Percentiles rank a stretch among this genome's conserved stretches.
Conservation (phyloP, 2,113 vertebrate genomes). For the Trematocara variabile region DNA sequence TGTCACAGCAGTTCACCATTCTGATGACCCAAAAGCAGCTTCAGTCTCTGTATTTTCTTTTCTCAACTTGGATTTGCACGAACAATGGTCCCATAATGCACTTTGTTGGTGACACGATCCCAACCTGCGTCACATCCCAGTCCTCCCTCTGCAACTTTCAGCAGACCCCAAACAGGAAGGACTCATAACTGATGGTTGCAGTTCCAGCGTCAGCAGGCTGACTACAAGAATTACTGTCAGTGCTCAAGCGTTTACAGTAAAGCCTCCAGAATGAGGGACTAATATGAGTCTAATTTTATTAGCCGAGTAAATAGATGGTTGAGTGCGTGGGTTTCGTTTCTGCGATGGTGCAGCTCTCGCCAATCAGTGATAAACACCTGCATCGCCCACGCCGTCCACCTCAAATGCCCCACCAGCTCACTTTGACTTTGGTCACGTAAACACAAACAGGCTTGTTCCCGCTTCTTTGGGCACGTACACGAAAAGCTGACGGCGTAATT, state of each 20-base stretch:
- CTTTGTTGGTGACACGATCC: neutral
- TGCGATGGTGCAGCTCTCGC: neutral
- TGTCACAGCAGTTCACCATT: neutral
- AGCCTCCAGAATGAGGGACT: neutral
- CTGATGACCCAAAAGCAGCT: neutral
- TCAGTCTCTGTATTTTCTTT: neutral
- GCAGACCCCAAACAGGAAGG: neutral
- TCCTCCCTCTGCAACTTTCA: neutral
- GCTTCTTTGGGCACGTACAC: neutral
- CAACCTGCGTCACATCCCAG: neutral
- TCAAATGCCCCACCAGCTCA: neutral
- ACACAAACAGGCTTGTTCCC: neutral
- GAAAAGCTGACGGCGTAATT: neutral
- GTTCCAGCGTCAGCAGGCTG: neutral
- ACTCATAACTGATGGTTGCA: neutral
- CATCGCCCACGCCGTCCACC: neutral
- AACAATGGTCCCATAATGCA: neutral
- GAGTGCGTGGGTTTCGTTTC: neutral
- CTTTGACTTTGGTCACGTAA: neutral
- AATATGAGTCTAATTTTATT: slow-evolving; percentile 28
- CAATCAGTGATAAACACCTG: neutral
- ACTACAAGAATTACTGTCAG: slow-evolving; percentile 9
- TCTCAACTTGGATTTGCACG: neutral
- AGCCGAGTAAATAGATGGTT: neutral
- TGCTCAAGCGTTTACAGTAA: neutral